phyloP scores from a whole-genome alignment of 1,140 invertebrate species.

The Drosophila gunungcola region DNA sequence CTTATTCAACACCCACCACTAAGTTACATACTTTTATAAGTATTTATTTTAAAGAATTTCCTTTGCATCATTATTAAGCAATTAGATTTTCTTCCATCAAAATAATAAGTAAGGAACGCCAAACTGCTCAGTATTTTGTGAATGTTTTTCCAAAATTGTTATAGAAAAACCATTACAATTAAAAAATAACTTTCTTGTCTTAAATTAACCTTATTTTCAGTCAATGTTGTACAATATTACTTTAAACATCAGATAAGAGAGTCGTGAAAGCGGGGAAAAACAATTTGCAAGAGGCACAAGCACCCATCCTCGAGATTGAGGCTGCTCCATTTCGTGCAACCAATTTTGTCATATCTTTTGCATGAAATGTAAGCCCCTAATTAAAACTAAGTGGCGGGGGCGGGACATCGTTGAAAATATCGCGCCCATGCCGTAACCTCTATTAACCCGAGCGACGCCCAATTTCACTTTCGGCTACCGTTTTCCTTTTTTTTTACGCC shows the following conservation, averaged over 20 bases:
- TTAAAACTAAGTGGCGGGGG: conserved; percentile 77
- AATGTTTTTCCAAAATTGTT: too few species aligned
- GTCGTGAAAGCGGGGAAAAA: neutral
- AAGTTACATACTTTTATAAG: too few species aligned
- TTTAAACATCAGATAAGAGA: neutral
- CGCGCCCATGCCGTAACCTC: conserved; percentile 60
- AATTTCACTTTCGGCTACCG: conserved; percentile 73
- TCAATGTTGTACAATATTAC: too few species aligned
- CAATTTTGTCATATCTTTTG: conserved; percentile 51
- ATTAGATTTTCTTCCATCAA: too few species aligned
- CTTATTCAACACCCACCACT: too few species aligned
- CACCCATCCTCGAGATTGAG: conserved; percentile 4
- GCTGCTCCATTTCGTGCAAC: conserved; percentile 39
- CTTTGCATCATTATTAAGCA: too few species aligned
- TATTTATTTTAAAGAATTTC: too few species aligned
- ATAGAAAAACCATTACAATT: too few species aligned
- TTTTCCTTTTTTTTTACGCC: conserved; percentile 63
- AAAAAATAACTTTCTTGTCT: too few species aligned
- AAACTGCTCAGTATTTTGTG: too few species aligned
- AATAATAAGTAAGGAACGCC: too few species aligned
- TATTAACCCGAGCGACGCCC: conserved; percentile 76
- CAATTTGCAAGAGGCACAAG: conserved; percentile 13
- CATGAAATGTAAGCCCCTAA: conserved; percentile 72
- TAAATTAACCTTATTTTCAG: too few species aligned
- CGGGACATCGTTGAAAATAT: conserved; percentile 60